Evolutionary conservation across 2,888 invertebrate genomes (phyloP), one percentile per base, ranked within the genome.

Genomic region (Bibio marci): DNA sequence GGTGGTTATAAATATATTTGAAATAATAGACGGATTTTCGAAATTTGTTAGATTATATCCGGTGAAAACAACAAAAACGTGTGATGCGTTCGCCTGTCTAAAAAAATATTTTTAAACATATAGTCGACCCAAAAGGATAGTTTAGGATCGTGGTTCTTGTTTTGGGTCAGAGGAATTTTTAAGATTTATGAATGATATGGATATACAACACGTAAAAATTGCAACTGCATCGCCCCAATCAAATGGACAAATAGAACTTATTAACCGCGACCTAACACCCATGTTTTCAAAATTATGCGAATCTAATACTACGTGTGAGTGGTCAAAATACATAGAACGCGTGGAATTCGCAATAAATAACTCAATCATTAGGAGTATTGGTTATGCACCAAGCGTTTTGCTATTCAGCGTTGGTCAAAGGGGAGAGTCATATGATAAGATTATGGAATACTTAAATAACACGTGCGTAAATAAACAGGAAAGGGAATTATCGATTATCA

Each of bases 351-450:
- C 44, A 5, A 39, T 48, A 11, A 49, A 48, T 40, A 50, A 48
- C 36, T 49, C 47, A 1, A 36, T 50, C n/a, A 44, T 43, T 32
- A 46, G 48, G 35, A 37, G 47, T 7, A 46, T 50, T 15, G 44
- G 46, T 2, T 46, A 51, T 36, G 46, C 49, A 2, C 50, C 51
- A 3, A 46, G 48, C 42, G 45, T 40, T 35, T 34, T 50, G 25
- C 36, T 53, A 22, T 52, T 49, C 30, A 52, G 52, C 3, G 36
- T 48, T 3, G 18, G 45, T 39, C 52, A 52, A 36, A 42, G 41
- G 31, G 48, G 48, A n/a, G 28, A 41, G 11, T 28, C 44, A 19
- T 22, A 39, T 27, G 49, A 50, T 27, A 31, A 39, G 8, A 22
- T 47, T 15, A 32, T 33, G 32, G 22, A 30, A n/a, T 31, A 32